phyloP scores from a whole-genome alignment of 2,113 vertebrate species.

The Cyanocitta stelleri region DNA sequence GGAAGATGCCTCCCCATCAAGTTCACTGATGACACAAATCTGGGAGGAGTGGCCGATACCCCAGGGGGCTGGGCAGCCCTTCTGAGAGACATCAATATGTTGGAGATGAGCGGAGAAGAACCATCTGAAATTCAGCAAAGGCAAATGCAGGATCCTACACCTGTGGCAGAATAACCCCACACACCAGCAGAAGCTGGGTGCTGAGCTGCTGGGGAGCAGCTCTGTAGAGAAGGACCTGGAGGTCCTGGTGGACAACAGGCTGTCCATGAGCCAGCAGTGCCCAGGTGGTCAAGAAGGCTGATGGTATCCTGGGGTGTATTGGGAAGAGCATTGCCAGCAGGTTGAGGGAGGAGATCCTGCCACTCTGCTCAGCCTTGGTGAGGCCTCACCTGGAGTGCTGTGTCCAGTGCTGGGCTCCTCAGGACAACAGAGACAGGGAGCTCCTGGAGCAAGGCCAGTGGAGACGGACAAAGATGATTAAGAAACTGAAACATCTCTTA shows the following conservation, averaged over 20 bases:
- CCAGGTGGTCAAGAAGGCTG: too few relatives aligned
- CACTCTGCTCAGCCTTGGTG: not conserved
- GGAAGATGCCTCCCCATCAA: not conserved
- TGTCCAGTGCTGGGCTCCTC: not conserved
- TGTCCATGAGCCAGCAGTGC: not conserved
- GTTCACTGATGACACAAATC: too few relatives aligned
- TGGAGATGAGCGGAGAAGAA: not conserved
- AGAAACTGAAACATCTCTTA: not conserved
- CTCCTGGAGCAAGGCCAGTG: fast-evolving
- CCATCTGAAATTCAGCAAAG: not conserved
- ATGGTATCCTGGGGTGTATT: too few relatives aligned
- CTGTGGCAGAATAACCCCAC: fast-evolving
- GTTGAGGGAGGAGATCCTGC: not conserved
- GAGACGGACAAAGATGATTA: not conserved
- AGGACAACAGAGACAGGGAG: not conserved
- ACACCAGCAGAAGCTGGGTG: not conserved
- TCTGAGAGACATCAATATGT: fast-evolving
- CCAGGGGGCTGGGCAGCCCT: not conserved
- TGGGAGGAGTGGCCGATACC: not conserved
- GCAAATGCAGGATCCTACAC: too few relatives aligned
- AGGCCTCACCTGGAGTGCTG: fast-evolving
- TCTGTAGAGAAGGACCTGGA: fast-evolving
- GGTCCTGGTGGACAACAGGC: not conserved
- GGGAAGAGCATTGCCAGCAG: not conserved
- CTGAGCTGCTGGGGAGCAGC: not conserved